Base-by-base conservation (phyloP, 2,888 invertebrate genomes). In the Antitype chi region DNA sequence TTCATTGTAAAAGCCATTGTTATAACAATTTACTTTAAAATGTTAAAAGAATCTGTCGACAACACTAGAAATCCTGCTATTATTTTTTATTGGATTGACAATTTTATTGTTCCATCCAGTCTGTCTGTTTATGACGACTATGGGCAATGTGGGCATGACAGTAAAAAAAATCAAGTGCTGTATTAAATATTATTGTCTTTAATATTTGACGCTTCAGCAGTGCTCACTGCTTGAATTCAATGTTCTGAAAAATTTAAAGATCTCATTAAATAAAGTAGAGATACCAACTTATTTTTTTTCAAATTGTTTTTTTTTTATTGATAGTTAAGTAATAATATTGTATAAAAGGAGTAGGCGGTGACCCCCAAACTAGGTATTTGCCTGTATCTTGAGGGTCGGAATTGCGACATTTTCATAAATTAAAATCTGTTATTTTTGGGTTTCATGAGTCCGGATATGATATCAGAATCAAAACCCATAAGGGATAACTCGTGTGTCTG, bases 171-270 rank as follows among this genome's bases (percentile, higher is more conserved):
- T 68, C 6, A 78, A 72, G 47, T 63, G 68, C 23, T 57, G 38
- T 49, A 76, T 82, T 60, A 74, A 87, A 83, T 72, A 81, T 74
- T 25, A 77, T 74, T 74, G 55, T 62, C 38, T 85, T 73, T 64
- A 66, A 47, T 66, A 60, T 75, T 78, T 57, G 13, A 57, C 49
- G 52, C 55, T 71, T 55, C 57, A 66, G 25, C 60, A 52, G n/a
- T 8, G n/a, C 20, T 38, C 23, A 59, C 2, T 70, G 43, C n/a
- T 32, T 52, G 8, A n/a, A 83, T 55, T 64, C 9, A 78, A 78
- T 68, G 68, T 55, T 2, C 15, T 68, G 47, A 28, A 53, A 23
- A 25, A 13, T 47, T 59, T 43, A 17, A 76, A 7, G 13, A 20
- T 7, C 28, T 13, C 11, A 43, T 53, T 20, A n/a, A 0, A 55